These are phyloP conservation scores for Ceyx margarethae DNA, from an alignment of 2,113 vertebrate species.

Conservation along the genomic window DNA sequence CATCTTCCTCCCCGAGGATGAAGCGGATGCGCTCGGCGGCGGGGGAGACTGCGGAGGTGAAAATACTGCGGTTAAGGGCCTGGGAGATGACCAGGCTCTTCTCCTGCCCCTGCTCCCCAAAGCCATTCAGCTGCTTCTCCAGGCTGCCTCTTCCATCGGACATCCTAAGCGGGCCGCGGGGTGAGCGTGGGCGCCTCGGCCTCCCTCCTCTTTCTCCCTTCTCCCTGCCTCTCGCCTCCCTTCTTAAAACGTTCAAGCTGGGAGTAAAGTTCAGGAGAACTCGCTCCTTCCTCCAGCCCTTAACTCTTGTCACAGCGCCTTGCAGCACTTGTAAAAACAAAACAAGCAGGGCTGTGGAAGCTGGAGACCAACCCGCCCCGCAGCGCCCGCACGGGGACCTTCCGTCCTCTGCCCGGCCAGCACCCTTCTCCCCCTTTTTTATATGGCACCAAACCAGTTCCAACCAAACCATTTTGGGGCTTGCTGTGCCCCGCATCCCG, in stretches of 20 bases:
- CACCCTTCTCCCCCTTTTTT: slow-evolving; percentile 64
- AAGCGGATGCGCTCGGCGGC: slow-evolving; percentile 96
- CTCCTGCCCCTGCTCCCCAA: slow-evolving; percentile 69
- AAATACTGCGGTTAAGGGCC: slow-evolving; percentile 88
- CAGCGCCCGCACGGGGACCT: slow-evolving; percentile 35
- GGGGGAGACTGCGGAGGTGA: slow-evolving; percentile 92
- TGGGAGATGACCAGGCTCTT: slow-evolving; percentile 66
- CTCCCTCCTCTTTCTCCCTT: slow-evolving; percentile 39
- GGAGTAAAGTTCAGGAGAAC: slow-evolving; percentile 68
- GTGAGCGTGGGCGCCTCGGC: not conserved
- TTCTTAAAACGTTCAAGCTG: slow-evolving; percentile 45
- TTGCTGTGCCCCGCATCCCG: slow-evolving; percentile 62
- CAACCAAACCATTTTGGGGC: slow-evolving; percentile 63
- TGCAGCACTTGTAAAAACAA: slow-evolving; percentile 49
- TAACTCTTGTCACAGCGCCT: slow-evolving; percentile 36
- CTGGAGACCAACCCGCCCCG: slow-evolving; percentile 21
- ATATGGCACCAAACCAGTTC: slow-evolving; percentile 62
- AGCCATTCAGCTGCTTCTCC: slow-evolving; percentile 73
- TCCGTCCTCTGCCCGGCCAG: slow-evolving; percentile 59
- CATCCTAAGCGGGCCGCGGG: slow-evolving; percentile 56
- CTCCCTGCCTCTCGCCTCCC: slow-evolving; percentile 16
- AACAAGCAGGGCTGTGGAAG: not conserved
- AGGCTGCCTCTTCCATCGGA: slow-evolving; percentile 61
- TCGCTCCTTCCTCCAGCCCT: slow-evolving; percentile 48
- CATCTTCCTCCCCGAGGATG: slow-evolving; percentile 96